Base-by-base conservation (phyloP, 2,888 invertebrate genomes). In the Xanthostigma xanthostigma region DNA sequence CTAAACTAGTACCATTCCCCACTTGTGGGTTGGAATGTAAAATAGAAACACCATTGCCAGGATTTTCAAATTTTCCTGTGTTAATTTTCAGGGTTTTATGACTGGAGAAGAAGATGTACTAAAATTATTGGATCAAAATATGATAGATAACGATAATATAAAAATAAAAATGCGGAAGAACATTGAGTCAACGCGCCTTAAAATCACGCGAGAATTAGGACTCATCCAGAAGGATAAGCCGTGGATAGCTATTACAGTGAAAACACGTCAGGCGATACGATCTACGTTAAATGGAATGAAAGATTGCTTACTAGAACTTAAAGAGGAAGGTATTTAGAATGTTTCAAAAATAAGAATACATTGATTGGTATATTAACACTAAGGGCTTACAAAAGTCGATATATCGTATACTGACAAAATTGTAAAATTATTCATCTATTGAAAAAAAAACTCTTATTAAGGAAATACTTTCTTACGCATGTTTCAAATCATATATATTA, bases 161-260 rank as follows among this genome's bases (percentile, higher is more conserved):
- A 54, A 60, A 45, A 51, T 54, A 4, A 48, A 50, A 8, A 52
- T 58, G 44, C 44, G 46, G 34, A 43, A 48, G 13, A 34, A 49
- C 9, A 37, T 57, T 9, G 55, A 57, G 35, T 53, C 51, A 9
- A 62, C 62, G 47, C 69, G 72, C 51, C 57, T 73, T 51, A 59
- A 64, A 8, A 70, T 73, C 12, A 70, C 73, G 0, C 64, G 71
- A 8, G 70, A 73, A 54, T 59, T 75, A 8, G 74, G 74, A 1
- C 53, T 75, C 13, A 61, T 79, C 1, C 78, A 78, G 55, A 67
- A 74, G 1, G 71, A 76, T 46, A 63, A 74, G 3, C 76, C 75
- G 0, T 74, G 74, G 70, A 76, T 79, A 0, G 78, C 78, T 2
- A 73, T 78, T 45, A 77, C 78, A 0, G 77, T 79, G 44, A 80